Percentiles rank a stretch among this genome's conserved stretches.
phyloP scores from a whole-genome alignment of 2,888 invertebrate genomes.

The Habrosyne pyritoides region DNA sequence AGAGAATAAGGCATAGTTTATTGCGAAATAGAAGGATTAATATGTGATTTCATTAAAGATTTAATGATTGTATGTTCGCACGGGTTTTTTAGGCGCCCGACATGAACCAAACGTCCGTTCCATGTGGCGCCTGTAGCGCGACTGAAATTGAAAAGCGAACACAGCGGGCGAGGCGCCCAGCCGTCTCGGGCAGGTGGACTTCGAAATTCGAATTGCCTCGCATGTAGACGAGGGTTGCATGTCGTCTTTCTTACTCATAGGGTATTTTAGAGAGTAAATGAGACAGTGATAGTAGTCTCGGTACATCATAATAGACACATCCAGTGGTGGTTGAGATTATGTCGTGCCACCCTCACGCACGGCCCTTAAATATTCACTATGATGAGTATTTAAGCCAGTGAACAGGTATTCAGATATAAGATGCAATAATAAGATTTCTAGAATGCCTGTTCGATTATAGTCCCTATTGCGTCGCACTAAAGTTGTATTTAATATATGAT shows the following conservation, averaged over 20 bases:
- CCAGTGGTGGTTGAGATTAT: conserved; percentile 12
- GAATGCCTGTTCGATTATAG: neutral
- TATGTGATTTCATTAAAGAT: conserved; percentile 64
- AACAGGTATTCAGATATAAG: neutral
- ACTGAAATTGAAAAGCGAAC: conserved; percentile 45
- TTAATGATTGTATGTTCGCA: conserved; percentile 49
- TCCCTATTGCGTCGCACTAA: neutral
- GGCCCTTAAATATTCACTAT: conserved; percentile 35
- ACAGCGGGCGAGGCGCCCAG: conserved; percentile 56
- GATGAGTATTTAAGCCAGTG: conserved; percentile 16
- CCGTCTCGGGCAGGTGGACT: conserved; percentile 65
- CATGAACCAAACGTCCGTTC: conserved; percentile 36
- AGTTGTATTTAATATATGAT: neutral
- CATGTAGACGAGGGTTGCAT: conserved; percentile 20
- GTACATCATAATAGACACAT: conserved; percentile 6
- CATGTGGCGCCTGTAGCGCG: conserved; percentile 61
- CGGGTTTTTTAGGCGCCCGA: conserved; percentile 28
- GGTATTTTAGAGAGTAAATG: neutral
- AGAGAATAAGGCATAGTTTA: conserved; percentile 46
- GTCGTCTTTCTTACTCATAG: neutral
- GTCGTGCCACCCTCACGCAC: conserved; percentile 24
- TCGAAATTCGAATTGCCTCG: conserved; percentile 7
- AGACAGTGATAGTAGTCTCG: neutral
- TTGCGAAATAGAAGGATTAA: conserved; percentile 38
- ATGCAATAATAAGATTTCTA: neutral